phyloP scores from a whole-genome alignment of 2,888 invertebrate genomes.

The Leucania comma region DNA sequence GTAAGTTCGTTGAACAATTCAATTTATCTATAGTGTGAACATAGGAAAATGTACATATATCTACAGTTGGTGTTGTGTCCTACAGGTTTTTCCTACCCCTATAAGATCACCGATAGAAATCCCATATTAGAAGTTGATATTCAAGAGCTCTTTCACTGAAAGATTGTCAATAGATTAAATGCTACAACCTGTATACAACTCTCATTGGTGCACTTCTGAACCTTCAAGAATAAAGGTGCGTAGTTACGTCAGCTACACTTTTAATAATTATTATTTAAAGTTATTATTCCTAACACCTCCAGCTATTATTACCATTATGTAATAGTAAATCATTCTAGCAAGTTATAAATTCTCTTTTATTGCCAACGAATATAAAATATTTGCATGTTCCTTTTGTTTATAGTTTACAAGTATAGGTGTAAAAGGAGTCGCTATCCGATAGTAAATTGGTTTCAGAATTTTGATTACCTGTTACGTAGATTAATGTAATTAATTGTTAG shows the following conservation, averaged over 20 bases:
- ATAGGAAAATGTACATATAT: too few relatives aligned
- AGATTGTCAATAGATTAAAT: background rate
- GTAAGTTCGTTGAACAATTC: background rate
- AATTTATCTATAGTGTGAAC: too few relatives aligned
- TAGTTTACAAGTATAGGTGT: background rate
- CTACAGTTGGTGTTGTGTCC: too few relatives aligned
- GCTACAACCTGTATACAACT: background rate
- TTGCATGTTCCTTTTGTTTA: constrained; percentile 35
- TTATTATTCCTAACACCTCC: constrained; percentile 27
- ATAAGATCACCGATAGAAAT: too few relatives aligned
- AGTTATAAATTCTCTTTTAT: constrained; percentile 36
- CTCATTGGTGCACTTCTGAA: constrained; percentile 19
- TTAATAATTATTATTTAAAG: constrained; percentile 18
- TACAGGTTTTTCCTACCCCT: too few relatives aligned
- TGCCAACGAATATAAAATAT: constrained; percentile 33
- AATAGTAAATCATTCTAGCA: constrained; percentile 33
- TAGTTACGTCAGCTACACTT: constrained; percentile 13
- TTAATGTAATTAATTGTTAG: background rate
- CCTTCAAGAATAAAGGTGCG: constrained; percentile 9
- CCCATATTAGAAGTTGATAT: background rate
- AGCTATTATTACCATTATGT: constrained; percentile 28
- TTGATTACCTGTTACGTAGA: background rate
- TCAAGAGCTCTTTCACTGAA: background rate
- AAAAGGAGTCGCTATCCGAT: constrained; percentile 5
- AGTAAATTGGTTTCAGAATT: background rate